Conservation (phyloP, 2,113 vertebrate species). For the Mesembrinibis cayennensis region DNA sequence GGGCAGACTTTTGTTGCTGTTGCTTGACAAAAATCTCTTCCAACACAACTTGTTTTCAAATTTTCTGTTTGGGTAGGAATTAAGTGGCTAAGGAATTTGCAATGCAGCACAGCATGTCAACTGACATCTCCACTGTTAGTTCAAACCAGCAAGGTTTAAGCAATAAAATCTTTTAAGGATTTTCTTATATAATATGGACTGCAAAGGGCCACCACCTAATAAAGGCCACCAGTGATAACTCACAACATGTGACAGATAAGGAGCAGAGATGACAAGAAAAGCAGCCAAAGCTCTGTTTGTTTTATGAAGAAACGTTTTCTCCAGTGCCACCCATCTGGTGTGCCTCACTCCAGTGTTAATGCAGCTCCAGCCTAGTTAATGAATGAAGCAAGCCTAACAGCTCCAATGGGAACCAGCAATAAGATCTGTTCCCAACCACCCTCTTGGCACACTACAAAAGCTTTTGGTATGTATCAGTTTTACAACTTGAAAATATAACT, state of each 20-base stretch:
- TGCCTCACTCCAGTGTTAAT: too few species aligned
- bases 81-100: background rate
- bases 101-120: background rate
- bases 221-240: background rate
- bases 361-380: background rate
- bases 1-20: background rate
- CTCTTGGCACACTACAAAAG: background rate
- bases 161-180: background rate
- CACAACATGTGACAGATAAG: rapidly evolving
- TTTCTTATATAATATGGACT: background rate
- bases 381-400: background rate
- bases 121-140: background rate
- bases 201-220: background rate
- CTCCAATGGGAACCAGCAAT: background rate
- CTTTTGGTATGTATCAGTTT: background rate
- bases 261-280: background rate
- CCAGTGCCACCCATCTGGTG: background rate
- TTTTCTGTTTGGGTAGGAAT: background rate
- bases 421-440: background rate
- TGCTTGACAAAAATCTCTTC: background rate
- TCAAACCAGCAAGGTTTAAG: background rate
- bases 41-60: background rate
- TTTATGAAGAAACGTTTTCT: background rate
- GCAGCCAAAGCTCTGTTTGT: background rate
- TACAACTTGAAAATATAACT: background rate